Percentiles rank a stretch among this genome's conserved stretches.
These are phyloP conservation scores for Megalops cyprinoides DNA, from an alignment of 2,797 vertebrate genomes.

Conservation along the genomic window DNA sequence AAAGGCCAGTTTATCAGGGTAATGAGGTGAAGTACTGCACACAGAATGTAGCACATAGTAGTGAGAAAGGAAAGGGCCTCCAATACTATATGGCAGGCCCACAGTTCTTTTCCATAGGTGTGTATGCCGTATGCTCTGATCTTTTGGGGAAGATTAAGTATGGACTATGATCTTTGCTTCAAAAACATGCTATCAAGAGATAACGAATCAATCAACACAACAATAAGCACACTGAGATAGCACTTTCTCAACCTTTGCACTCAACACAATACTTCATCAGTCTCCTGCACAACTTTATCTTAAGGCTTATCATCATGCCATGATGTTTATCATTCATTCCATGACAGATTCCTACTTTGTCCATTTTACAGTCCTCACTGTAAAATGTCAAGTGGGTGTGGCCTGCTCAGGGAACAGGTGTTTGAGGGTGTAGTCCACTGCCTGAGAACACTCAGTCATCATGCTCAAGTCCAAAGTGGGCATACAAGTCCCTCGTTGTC, in stretches of 20 bases:
- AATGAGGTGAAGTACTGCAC: not conserved
- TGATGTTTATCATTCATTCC: not conserved
- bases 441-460: conserved; percentile 76
- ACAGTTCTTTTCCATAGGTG: not conserved
- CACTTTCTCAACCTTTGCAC: conserved; percentile 2
- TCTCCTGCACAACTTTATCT: not conserved
- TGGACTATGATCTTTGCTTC: conserved; percentile 21
- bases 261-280: not conserved
- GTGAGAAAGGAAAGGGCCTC: not conserved
- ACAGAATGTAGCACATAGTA: not conserved
- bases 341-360: not conserved
- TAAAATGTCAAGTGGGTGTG: too few relatives aligned
- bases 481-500: conserved; percentile 89
- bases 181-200: conserved; percentile 14
- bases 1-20: not conserved
- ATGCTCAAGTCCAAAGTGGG: conserved; percentile 84
- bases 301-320: not conserved
- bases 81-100: not conserved
- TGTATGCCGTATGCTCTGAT: not conserved
- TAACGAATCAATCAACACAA: not conserved
- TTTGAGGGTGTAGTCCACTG: too few relatives aligned
- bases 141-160: not conserved
- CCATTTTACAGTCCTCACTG: not conserved
- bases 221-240: not conserved
- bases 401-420: too few relatives aligned